Percentiles rank a stretch among this genome's conserved stretches.
Conservation (phyloP, 2,113 vertebrate genomes). For the Edolisoma coerulescens region DNA sequence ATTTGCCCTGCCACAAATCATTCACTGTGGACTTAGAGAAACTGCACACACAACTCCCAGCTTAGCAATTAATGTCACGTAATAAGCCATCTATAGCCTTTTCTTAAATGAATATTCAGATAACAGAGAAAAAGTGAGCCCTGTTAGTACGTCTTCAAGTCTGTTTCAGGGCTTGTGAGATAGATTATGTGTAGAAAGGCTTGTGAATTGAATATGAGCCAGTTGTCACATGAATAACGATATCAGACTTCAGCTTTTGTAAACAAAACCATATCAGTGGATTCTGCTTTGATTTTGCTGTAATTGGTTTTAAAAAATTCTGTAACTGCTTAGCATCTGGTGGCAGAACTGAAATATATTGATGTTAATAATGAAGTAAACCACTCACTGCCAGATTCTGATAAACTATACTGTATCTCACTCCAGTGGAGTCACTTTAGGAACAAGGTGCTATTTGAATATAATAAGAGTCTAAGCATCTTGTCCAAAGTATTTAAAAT, state of each 20-base stretch:
- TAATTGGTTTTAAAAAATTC: neutral
- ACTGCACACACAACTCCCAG: neutral
- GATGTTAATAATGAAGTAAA: neutral
- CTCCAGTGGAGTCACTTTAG: neutral
- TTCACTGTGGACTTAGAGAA: neutral
- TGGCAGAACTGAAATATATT: neutral
- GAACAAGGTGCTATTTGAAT: neutral
- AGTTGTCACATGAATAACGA: neutral
- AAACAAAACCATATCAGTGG: neutral
- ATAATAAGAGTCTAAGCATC: neutral
- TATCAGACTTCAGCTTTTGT: constrained; percentile 12
- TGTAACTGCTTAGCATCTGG: constrained; percentile 10
- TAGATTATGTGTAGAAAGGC: neutral
- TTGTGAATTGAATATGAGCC: neutral
- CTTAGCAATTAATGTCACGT: constrained; percentile 12
- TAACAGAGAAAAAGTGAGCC: neutral
- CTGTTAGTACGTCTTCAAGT: neutral
- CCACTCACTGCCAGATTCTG: neutral
- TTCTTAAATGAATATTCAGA: constrained; percentile 28
- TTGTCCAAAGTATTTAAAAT: neutral
- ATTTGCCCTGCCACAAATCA: constrained; percentile 23
- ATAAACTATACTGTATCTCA: neutral
- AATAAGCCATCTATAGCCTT: constrained; percentile 24
- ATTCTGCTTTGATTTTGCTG: constrained; percentile 15
- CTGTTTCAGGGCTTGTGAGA: neutral